Percentiles rank a stretch among this genome's conserved stretches.
Conservation (phyloP, 2,113 vertebrate genomes). For the Rhea americana region DNA sequence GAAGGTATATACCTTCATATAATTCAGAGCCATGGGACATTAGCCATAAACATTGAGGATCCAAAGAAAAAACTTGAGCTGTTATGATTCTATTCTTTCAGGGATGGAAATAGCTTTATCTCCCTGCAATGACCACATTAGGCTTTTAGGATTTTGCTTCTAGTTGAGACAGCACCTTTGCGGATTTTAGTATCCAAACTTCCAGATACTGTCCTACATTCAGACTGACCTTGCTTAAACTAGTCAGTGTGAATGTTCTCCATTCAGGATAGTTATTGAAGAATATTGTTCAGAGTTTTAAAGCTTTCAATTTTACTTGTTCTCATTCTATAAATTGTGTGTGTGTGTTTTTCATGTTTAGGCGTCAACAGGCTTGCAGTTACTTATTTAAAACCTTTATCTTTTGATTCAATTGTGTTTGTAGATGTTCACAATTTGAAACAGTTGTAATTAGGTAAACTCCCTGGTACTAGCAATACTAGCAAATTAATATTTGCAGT, state of each 20-base stretch:
- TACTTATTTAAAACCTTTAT: neutral
- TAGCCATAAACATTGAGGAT: neutral
- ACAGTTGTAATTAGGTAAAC: neutral
- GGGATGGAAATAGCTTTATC: neutral
- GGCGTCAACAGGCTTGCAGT: neutral
- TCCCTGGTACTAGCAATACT: neutral
- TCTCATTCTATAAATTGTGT: neutral
- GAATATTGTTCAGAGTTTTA: neutral
- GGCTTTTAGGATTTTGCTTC: neutral
- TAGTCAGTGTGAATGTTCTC: neutral
- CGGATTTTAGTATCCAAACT: neutral
- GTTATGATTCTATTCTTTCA: neutral
- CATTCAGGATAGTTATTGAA: neutral
- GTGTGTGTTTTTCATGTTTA: neutral
- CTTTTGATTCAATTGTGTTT: conserved; percentile 9
- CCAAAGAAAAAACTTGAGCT: neutral
- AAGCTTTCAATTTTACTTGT: neutral
- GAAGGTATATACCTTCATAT: neutral
- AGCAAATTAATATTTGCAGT: neutral
- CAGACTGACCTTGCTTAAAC: neutral
- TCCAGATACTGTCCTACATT: neutral
- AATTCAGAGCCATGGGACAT: neutral
- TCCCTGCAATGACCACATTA: neutral
- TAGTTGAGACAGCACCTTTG: neutral
- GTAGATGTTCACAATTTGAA: conserved; percentile 25